These are phyloP conservation scores for Oedothorax gibbosus DNA, from an alignment of 1,140 invertebrate genomes.

Conservation along the genomic window DNA sequence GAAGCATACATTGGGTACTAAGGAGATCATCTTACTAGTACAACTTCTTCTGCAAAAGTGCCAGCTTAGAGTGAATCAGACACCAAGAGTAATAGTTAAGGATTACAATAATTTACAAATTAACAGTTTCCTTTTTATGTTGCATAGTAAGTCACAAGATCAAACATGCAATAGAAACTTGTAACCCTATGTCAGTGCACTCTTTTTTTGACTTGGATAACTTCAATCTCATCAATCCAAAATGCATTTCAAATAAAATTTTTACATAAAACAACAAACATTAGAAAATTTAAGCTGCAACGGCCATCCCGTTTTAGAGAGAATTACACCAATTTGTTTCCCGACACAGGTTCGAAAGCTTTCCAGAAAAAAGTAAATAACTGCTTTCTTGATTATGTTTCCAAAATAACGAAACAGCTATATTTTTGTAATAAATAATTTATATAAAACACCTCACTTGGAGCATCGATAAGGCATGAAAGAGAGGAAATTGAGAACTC, in stretches of 20 bases:
- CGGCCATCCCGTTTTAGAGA: background rate
- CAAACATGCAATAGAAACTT: slow-evolving; percentile 40
- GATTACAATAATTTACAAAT: slow-evolving; percentile 38
- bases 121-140: slow-evolving; percentile 7
- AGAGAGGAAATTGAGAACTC: slow-evolving; percentile 41
- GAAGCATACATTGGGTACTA: slow-evolving; percentile 24
- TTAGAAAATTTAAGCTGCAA: background rate
- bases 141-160: slow-evolving; percentile 11
- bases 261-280: background rate
- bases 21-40: slow-evolving; percentile 46
- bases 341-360: too few relatives aligned
- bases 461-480: slow-evolving; percentile 53
- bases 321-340: background rate
- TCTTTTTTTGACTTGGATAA: slow-evolving; percentile 9
- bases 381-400: background rate
- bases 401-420: slow-evolving; percentile 11
- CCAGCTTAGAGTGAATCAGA: slow-evolving; percentile 26
- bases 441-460: slow-evolving; percentile 29
- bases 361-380: too few relatives aligned
- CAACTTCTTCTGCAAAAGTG: slow-evolving; percentile 32
- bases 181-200: slow-evolving; percentile 6
- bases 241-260: background rate
- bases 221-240: background rate
- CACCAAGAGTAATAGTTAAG: slow-evolving; percentile 36
- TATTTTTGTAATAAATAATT: slow-evolving; percentile 13